These are phyloP conservation scores for Sipha flava DNA, from an alignment of 1,140 invertebrate species.

Conservation along the genomic window DNA sequence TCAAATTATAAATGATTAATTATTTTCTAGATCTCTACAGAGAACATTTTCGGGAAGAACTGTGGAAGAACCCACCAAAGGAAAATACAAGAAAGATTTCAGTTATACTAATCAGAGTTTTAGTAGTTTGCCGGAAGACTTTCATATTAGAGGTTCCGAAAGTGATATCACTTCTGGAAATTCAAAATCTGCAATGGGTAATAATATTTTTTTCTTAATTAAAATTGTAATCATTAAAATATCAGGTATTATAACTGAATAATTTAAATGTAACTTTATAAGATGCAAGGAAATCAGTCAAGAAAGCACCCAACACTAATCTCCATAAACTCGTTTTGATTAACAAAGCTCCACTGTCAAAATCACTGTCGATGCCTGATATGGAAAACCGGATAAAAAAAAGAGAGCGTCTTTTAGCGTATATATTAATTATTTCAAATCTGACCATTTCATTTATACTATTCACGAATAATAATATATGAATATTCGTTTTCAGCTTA, in stretches of 20 bases:
- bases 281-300: conserved; percentile 20
- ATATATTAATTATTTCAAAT: conserved; percentile 43
- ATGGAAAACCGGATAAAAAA: conserved; percentile 66
- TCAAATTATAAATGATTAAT: background rate
- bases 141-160: conserved; percentile 37
- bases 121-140: conserved; percentile 40
- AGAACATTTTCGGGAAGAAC: conserved; percentile 47
- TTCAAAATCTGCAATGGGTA: conserved; percentile 34
- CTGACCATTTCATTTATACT: too few relatives aligned
- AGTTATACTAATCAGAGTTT: conserved; percentile 53
- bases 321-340: conserved; percentile 47
- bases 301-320: conserved; percentile 42
- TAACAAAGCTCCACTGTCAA: conserved; percentile 56
- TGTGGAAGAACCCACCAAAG: conserved; percentile 44
- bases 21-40: conserved; percentile 41
- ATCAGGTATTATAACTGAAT: too few relatives aligned
- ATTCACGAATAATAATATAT: background rate
- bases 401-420: conserved; percentile 58
- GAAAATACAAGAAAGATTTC: conserved; percentile 42
- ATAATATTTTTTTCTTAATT: background rate
- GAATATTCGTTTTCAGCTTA: conserved; percentile 49
- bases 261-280: background rate
- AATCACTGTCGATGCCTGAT: conserved; percentile 72
- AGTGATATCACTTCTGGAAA: conserved; percentile 35
- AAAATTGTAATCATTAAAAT: too few relatives aligned